Conservation (phyloP, 92 coral and sea anemone species). For the Scolanthus callimorphus region DNA sequence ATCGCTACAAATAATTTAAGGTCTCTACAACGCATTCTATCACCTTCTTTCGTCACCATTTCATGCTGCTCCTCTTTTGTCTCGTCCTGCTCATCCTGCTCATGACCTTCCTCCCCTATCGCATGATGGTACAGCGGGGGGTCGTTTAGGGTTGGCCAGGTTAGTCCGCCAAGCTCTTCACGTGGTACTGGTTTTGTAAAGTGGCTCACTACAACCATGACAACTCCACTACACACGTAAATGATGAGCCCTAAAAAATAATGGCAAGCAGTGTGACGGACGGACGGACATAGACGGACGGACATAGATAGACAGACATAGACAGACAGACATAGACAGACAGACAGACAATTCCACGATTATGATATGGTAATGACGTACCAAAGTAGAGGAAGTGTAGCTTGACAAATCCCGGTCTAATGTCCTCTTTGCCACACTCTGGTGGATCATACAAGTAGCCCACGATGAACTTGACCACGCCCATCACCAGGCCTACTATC, state of each 20-base stretch:
- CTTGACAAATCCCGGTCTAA: conserved; percentile 44
- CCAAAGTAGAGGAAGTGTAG: conserved; percentile 59
- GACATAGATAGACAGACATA: too few relatives aligned
- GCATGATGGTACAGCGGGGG: conserved; percentile 33
- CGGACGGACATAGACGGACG: too few relatives aligned
- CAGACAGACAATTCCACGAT: too few relatives aligned
- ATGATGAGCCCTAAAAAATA: conserved; percentile 2
- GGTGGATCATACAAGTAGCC: conserved; percentile 44
- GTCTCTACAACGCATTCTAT: too few relatives aligned
- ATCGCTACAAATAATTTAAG: too few relatives aligned
- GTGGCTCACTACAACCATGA: conserved; percentile 49
- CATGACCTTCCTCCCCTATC: conserved; percentile 4
- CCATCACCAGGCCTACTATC: conserved; percentile 27
- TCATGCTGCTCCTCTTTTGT: too few relatives aligned
- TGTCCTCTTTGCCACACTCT: conserved; percentile 42
- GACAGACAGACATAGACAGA: too few relatives aligned
- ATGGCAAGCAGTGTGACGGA: conserved; percentile 1
- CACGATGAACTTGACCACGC: conserved; percentile 37
- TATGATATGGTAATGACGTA: too few relatives aligned
- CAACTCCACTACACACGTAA: conserved; percentile 7
- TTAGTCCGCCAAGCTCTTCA: conserved; percentile 63
- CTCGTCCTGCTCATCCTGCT: neutral
- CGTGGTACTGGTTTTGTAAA: conserved; percentile 39
- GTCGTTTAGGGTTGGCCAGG: conserved; percentile 49
- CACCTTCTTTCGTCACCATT: too few relatives aligned